phyloP scores from a whole-genome alignment of 2,888 invertebrate genomes.

The Gasteruption jaculator region DNA sequence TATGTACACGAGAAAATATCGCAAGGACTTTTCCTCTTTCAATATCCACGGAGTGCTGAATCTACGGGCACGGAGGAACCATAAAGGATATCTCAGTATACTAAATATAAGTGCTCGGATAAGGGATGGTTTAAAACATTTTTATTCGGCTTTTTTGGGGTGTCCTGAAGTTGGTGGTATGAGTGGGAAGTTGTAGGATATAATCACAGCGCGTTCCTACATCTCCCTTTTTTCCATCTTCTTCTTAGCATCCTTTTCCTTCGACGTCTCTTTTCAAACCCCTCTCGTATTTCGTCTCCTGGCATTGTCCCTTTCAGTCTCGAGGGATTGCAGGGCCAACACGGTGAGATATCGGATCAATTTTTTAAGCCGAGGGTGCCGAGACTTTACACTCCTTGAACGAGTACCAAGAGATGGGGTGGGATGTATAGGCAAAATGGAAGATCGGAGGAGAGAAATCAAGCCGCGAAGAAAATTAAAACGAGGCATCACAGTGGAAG shows the following conservation, averaged over 20 bases:
- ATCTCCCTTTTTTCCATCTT: conserved; percentile 11
- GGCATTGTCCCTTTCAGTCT: conserved; percentile 48
- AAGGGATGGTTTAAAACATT: conserved; percentile 39
- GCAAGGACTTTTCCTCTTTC: conserved; percentile 30
- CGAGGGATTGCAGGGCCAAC: conserved; percentile 45
- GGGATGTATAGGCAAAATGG: conserved; percentile 13
- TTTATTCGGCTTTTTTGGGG: conserved; percentile 35
- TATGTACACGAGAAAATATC: not conserved
- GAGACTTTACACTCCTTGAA: conserved; percentile 50
- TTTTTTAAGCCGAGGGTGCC: conserved; percentile 52
- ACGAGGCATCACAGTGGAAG: conserved; percentile 46
- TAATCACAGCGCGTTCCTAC: conserved; percentile 39
- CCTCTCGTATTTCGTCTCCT: conserved; percentile 36
- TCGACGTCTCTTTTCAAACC: conserved; percentile 16
- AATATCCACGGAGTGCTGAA: conserved; percentile 31
- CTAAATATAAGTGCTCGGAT: conserved; percentile 45
- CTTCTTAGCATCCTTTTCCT: conserved; percentile 8
- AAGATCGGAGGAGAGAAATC: conserved; percentile 39
- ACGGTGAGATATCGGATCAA: conserved; percentile 52
- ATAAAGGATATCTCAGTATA: conserved; percentile 38
- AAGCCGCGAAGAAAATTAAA: conserved; percentile 52
- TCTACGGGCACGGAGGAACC: conserved; percentile 17
- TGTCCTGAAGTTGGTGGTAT: conserved; percentile 35
- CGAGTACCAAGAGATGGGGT: conserved; percentile 27
- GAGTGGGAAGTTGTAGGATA: conserved; percentile 43